Conservation (phyloP, 2,113 vertebrate species). For the Symphodus melops region DNA sequence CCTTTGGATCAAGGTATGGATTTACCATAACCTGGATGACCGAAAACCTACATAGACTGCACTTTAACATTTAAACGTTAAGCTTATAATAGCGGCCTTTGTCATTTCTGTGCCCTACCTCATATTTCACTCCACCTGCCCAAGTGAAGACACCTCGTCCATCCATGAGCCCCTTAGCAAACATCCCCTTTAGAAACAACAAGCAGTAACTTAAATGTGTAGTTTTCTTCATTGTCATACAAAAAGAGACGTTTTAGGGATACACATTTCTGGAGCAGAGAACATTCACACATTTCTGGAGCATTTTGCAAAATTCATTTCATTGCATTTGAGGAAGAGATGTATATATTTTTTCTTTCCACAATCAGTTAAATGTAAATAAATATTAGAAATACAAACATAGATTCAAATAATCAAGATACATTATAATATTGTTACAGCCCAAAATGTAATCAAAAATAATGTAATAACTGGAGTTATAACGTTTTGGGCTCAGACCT, state of each 20-base stretch:
- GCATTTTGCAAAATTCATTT: background rate
- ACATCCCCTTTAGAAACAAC: slow-evolving; percentile 85
- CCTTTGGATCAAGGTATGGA: no score
- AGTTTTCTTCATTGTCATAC: background rate
- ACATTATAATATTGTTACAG: background rate
- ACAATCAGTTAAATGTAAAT: background rate
- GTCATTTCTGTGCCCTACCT: slow-evolving; percentile 79
- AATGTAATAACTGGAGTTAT: no score
- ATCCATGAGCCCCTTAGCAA: slow-evolving; percentile 90
- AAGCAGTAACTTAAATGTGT: background rate
- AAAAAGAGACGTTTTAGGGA: background rate
- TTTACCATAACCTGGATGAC: no score
- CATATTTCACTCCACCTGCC: slow-evolving; percentile 87
- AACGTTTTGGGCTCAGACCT: no score
- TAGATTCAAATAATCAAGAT: background rate
- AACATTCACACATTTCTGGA: background rate
- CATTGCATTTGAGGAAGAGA: no score
- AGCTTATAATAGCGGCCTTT: background rate
- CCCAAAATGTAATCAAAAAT: no score
- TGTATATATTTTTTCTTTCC: background rate
- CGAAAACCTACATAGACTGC: no score
- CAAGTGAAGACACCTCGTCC: slow-evolving; percentile 87
- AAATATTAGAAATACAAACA: background rate
- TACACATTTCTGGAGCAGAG: background rate
- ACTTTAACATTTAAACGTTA: no score